Evolutionary conservation across 2,888 invertebrate genomes (phyloP).

Genomic region (Anaspis maculata): DNA sequence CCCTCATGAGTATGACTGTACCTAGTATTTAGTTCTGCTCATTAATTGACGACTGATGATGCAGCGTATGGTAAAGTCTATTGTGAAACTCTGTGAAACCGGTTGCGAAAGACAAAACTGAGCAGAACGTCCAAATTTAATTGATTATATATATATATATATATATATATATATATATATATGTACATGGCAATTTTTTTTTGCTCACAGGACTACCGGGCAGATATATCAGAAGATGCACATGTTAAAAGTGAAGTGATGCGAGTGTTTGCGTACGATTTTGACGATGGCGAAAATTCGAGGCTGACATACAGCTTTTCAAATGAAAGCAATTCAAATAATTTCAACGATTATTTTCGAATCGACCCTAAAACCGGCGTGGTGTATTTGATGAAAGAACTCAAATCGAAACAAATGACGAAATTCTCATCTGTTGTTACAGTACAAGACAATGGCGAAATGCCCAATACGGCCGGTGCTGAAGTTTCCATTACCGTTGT

Average conservation of each 20-base stretch:
- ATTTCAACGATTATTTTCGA: conserved; percentile 59
- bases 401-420: conserved; percentile 43
- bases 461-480: conserved; percentile 59
- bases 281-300: conserved; percentile 87
- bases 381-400: conserved; percentile 44
- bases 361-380: conserved; percentile 79
- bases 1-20: too few species aligned
- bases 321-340: conserved; percentile 41
- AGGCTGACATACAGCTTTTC: conserved; percentile 64
- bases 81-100: too few species aligned
- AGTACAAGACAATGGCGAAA: conserved; percentile 69
- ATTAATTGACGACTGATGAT: too few species aligned
- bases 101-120: too few species aligned
- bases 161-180: too few species aligned
- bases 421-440: conserved; percentile 63
- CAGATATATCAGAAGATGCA: too few species aligned
- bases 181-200: too few species aligned
- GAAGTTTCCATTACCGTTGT: conserved; percentile 78
- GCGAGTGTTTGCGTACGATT: conserved; percentile 86
- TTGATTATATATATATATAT: too few species aligned
- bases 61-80: too few species aligned
- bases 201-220: conserved; percentile 50
- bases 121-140: too few species aligned
- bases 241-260: conserved; percentile 66
- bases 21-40: too few species aligned